Evolutionary conservation across 2,888 invertebrate species (phyloP).

Genomic region (Scrobipalpa costella): DNA sequence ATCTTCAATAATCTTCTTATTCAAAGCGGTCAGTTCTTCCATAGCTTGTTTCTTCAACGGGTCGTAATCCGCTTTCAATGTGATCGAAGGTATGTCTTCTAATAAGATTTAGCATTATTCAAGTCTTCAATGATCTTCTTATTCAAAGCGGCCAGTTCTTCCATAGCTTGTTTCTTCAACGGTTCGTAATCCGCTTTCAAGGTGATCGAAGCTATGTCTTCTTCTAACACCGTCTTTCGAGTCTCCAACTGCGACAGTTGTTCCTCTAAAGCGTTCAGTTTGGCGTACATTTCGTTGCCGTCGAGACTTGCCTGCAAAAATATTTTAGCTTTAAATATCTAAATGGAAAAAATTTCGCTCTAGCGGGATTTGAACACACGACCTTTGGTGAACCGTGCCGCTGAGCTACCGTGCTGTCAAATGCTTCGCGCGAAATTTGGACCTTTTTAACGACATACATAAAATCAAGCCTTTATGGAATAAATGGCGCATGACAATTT

Average conservation of each 20-base stretch:
- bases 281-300: slow-evolving; percentile 86
- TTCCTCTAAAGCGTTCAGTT: slow-evolving; percentile 85
- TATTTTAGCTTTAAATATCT: too few species aligned
- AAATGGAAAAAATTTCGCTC: too few species aligned
- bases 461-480: too few species aligned
- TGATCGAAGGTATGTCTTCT: slow-evolving; percentile 83
- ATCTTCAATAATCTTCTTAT: slow-evolving; percentile 77
- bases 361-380: too few species aligned
- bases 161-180: slow-evolving; percentile 81
- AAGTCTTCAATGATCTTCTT: slow-evolving; percentile 75
- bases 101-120: slow-evolving; percentile 63
- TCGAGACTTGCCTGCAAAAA: slow-evolving; percentile 79
- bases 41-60: slow-evolving; percentile 82
- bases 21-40: slow-evolving; percentile 78
- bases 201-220: slow-evolving; percentile 84
- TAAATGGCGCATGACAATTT: too few species aligned
- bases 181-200: slow-evolving; percentile 85
- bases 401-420: too few species aligned
- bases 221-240: slow-evolving; percentile 84
- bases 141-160: slow-evolving; percentile 80
- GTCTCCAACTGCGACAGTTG: slow-evolving; percentile 85
- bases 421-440: too few species aligned
- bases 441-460: too few species aligned
- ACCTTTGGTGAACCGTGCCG: too few species aligned
- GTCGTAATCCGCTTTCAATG: slow-evolving; percentile 84